These are phyloP conservation scores for Gambusia affinis DNA, from an alignment of 2,113 vertebrate species.

Conservation along the genomic window DNA sequence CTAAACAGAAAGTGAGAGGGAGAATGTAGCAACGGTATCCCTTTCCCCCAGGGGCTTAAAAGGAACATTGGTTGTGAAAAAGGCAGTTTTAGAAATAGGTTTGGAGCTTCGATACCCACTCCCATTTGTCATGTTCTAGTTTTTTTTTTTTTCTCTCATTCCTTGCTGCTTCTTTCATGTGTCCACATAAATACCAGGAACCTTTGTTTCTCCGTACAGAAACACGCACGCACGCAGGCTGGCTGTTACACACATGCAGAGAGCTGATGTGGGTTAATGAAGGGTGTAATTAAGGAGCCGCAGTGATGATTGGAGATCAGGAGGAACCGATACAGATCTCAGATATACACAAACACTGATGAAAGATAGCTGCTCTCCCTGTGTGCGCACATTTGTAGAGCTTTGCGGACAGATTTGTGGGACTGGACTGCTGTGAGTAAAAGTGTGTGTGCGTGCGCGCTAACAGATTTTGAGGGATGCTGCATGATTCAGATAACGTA, in stretches of 20 bases:
- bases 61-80: conserved; percentile 60
- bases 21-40: conserved; percentile 44
- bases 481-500: conserved; percentile 59
- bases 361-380: conserved; percentile 64
- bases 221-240: conserved; percentile 21
- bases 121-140: conserved; percentile 69
- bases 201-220: conserved; percentile 4
- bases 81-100: conserved; percentile 68
- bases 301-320: conserved; percentile 72
- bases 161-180: conserved; percentile 16
- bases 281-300: conserved; percentile 79
- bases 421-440: background rate
- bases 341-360: conserved; percentile 75
- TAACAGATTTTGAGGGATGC: conserved; percentile 45
- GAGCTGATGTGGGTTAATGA: conserved; percentile 76
- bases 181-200: conserved; percentile 14
- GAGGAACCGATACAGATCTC: conserved; percentile 75
- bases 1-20: conserved; percentile 56
- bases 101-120: conserved; percentile 55
- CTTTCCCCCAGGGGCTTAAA: conserved; percentile 43
- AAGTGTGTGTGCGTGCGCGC: conserved; percentile 21
- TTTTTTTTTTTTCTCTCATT: conserved; percentile 16
- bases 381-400: conserved; percentile 26
- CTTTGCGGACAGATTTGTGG: conserved; percentile 48
- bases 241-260: conserved; percentile 55